These are phyloP conservation scores for Enteromius fasciolatus DNA, from an alignment of 2,797 vertebrate genomes.

Conservation along the genomic window DNA sequence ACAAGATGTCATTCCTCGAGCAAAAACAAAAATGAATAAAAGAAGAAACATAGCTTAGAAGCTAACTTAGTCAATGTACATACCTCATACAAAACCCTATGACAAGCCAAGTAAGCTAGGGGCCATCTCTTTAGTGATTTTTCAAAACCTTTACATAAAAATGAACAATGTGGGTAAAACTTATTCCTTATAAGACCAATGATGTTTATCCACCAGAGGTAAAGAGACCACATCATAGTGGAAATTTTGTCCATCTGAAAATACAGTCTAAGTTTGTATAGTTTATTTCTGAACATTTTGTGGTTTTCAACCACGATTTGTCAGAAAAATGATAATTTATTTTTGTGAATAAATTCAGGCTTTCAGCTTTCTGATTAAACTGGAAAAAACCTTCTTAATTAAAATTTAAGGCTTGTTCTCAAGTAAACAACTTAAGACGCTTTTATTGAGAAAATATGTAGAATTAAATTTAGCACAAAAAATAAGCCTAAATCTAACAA, in stretches of 20 bases:
- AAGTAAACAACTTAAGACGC: neutral
- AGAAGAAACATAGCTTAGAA: neutral
- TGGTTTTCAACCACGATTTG: neutral
- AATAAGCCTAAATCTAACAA: neutral
- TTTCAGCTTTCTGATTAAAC: conserved; percentile 62
- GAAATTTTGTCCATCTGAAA: too few species aligned
- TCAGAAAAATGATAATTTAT: neutral
- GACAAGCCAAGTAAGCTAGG: neutral
- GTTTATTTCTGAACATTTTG: conserved; percentile 1
- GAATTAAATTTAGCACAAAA: neutral
- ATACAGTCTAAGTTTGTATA: neutral
- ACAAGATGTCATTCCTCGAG: neutral
- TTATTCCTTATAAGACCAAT: neutral
- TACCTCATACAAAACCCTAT: neutral
- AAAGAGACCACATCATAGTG: neutral
- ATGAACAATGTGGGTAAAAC: neutral
- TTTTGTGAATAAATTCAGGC: conserved; percentile 36
- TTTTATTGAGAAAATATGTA: neutral
- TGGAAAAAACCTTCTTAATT: conserved; percentile 31
- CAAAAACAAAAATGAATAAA: neutral
- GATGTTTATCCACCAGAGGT: neutral
- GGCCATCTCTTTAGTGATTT: neutral
- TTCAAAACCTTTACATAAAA: neutral
- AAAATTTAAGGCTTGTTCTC: neutral
- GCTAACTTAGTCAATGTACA: neutral